Percentiles rank a stretch among this genome's conserved stretches.
These are phyloP conservation scores for Pollenia labialis DNA, from an alignment of 2,888 invertebrate genomes.

Conservation along the genomic window DNA sequence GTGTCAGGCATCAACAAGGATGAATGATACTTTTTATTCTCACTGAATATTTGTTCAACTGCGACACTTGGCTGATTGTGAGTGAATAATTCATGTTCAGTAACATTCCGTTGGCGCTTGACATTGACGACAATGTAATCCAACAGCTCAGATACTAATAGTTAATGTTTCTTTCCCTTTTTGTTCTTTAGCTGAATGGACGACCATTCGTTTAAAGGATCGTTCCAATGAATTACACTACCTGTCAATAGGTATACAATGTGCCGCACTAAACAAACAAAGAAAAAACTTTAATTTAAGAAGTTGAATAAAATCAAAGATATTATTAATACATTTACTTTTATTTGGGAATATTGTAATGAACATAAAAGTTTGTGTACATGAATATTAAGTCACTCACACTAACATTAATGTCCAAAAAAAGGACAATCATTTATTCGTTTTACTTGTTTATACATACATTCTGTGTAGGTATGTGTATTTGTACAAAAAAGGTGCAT, in stretches of 20 bases:
- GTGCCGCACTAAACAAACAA: constrained; percentile 17
- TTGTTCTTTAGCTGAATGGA: constrained; percentile 25
- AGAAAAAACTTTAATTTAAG: constrained; percentile 24
- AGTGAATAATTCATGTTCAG: constrained; percentile 67
- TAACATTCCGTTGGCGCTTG: constrained; percentile 56
- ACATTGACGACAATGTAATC: constrained; percentile 66
- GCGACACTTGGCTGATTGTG: constrained; percentile 61
- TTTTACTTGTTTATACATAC: no score
- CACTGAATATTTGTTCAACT: constrained; percentile 57
- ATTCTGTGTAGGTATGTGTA: no score
- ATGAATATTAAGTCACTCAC: constrained; percentile 11
- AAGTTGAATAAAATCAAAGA: background rate
- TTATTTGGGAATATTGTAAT: background rate
- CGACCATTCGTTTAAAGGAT: constrained; percentile 42
- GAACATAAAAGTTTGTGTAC: constrained; percentile 2
- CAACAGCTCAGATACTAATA: constrained; percentile 48
- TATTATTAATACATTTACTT: background rate
- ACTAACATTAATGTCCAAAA: background rate
- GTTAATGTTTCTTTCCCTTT: constrained; percentile 25
- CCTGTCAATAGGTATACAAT: constrained; percentile 25
- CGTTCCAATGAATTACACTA: constrained; percentile 5
- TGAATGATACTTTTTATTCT: constrained; percentile 59
- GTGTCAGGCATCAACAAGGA: constrained; percentile 69
- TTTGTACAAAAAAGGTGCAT: no score
- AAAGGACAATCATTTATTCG: no score